Evolutionary conservation across 2,113 vertebrate species (phyloP).

Genomic region (Saccopteryx leptura): DNA sequence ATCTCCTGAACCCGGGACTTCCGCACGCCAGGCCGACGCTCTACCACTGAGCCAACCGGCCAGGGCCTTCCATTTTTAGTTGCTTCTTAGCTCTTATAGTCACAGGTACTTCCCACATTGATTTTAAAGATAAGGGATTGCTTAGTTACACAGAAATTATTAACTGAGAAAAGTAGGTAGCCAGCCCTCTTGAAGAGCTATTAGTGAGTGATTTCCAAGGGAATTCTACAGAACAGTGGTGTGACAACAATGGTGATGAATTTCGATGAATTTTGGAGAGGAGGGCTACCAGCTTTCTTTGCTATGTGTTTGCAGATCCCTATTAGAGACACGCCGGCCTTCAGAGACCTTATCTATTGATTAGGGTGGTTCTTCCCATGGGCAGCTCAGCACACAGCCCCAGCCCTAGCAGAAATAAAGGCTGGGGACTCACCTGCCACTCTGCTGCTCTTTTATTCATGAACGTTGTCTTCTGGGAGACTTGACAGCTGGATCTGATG

Average conservation of each 20-base stretch:
- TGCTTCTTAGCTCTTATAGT: not conserved
- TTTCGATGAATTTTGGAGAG: not conserved
- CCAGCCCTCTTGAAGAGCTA: not conserved
- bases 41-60: too few relatives aligned
- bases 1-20: too few relatives aligned
- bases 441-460: not conserved
- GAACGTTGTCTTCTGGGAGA: not conserved
- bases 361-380: not conserved
- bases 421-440: not conserved
- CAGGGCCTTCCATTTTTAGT: not conserved
- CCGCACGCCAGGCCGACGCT: too few relatives aligned
- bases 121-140: not conserved
- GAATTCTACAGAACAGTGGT: not conserved
- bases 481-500: not conserved
- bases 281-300: rapidly evolving
- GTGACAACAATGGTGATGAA: not conserved
- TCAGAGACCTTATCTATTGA: not conserved
- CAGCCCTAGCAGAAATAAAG: not conserved
- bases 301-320: not conserved
- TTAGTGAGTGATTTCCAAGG: not conserved
- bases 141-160: not conserved
- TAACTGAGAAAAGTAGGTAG: not conserved
- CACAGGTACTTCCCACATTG: not conserved
- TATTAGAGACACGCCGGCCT: not conserved
- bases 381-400: not conserved